These are phyloP conservation scores for Aphrophora alni DNA, from an alignment of 2,888 invertebrate species.

Conservation along the genomic window DNA sequence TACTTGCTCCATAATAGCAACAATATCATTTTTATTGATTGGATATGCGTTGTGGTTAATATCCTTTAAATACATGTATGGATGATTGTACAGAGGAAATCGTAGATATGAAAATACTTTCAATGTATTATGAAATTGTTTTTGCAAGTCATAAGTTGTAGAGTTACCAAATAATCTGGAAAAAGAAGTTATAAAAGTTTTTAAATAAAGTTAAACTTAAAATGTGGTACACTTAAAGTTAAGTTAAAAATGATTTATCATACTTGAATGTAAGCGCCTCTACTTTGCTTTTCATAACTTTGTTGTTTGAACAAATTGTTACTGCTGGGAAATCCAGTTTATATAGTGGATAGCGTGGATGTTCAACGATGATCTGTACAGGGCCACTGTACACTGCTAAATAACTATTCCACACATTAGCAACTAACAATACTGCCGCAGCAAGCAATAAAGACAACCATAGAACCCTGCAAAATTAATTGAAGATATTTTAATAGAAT, in stretches of 20 bases:
- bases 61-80: slow-evolving; percentile 6
- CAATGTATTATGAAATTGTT: not conserved
- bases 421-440: not conserved
- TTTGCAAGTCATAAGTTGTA: not conserved
- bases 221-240: too few relatives aligned
- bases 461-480: not conserved
- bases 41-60: not conserved
- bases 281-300: slow-evolving; percentile 41
- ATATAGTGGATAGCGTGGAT: slow-evolving; percentile 41
- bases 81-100: slow-evolving; percentile 41
- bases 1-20: slow-evolving; percentile 35
- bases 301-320: slow-evolving; percentile 44
- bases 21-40: slow-evolving; percentile 35
- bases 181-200: not conserved
- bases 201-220: too few relatives aligned
- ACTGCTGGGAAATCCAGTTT: slow-evolving; percentile 44
- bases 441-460: not conserved
- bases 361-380: slow-evolving; percentile 40
- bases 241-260: not conserved
- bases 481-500: too few relatives aligned
- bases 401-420: not conserved
- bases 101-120: slow-evolving; percentile 30
- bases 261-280: slow-evolving; percentile 18
- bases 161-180: slow-evolving; percentile 4
- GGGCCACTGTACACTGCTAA: slow-evolving; percentile 24